Evolutionary conservation across 2,888 invertebrate genomes (phyloP).

Genomic region (Lissocephala sabroskyi): DNA sequence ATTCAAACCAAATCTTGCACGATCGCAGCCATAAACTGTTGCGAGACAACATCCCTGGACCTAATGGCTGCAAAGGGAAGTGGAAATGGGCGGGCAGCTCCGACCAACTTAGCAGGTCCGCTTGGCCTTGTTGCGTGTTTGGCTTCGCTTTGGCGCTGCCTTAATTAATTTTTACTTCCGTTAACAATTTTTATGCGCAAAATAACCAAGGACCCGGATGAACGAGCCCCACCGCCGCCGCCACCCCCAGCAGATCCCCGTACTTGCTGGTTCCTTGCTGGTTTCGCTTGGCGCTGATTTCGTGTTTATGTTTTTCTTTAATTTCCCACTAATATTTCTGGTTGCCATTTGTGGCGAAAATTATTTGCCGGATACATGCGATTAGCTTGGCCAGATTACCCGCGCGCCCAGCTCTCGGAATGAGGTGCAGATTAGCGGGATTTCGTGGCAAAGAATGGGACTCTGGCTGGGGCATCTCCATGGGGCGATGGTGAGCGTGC

Average conservation of each 20-base stretch:
- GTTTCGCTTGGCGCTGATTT: slow-evolving; percentile 44
- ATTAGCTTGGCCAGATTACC: slow-evolving; percentile 61
- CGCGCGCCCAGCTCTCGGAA: neutral
- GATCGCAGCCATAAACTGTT: too few relatives aligned
- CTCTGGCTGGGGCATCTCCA: too few relatives aligned
- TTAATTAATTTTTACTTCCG: slow-evolving; percentile 65
- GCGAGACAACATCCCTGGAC: too few relatives aligned
- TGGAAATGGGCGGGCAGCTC: too few relatives aligned
- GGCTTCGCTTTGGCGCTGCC: slow-evolving; percentile 54
- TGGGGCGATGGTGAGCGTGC: slow-evolving; percentile 45
- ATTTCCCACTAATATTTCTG: slow-evolving; percentile 51
- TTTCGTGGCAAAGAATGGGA: too few relatives aligned
- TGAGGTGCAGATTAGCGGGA: slow-evolving; percentile 3
- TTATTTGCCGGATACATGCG: slow-evolving; percentile 71
- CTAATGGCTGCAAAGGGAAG: too few relatives aligned
- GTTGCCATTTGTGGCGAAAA: slow-evolving; percentile 42
- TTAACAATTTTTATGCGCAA: slow-evolving; percentile 64
- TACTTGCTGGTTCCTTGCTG: neutral
- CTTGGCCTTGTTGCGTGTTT: slow-evolving; percentile 51
- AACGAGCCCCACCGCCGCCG: too few relatives aligned
- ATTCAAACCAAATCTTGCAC: too few relatives aligned
- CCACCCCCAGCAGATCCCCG: too few relatives aligned
- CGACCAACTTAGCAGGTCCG: too few relatives aligned
- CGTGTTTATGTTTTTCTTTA: slow-evolving; percentile 59
- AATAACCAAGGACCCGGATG: slow-evolving; percentile 25